phyloP scores from a whole-genome alignment of 2,113 vertebrate species.

The Clarias macrocephalus region DNA sequence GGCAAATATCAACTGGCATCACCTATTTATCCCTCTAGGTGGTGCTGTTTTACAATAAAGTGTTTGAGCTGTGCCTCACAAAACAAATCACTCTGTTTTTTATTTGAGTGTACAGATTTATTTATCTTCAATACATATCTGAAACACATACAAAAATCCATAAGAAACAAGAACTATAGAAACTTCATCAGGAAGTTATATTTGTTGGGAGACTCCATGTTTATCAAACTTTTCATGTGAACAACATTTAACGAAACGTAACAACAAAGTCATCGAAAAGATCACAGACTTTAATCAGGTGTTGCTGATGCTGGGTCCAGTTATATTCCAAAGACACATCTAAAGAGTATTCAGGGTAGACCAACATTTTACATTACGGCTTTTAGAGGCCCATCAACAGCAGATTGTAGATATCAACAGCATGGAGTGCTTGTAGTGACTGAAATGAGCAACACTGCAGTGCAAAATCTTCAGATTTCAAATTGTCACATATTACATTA shows the following conservation, averaged over 20 bases:
- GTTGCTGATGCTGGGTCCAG: constrained; percentile 14
- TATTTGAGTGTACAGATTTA: constrained; percentile 43
- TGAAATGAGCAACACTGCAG: neutral
- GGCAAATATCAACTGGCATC: neutral
- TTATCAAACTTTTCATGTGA: neutral
- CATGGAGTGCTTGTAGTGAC: neutral
- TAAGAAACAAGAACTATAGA: constrained; percentile 34
- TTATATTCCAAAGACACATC: constrained; percentile 23
- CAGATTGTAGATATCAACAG: neutral
- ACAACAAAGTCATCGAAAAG: constrained; percentile 21
- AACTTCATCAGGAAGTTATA: neutral
- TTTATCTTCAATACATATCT: constrained; percentile 29
- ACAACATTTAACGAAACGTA: neutral
- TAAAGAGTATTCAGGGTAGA: neutral
- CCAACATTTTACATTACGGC: neutral
- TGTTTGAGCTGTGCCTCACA: too few relatives aligned
- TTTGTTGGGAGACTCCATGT: neutral
- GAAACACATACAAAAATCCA: constrained; percentile 54
- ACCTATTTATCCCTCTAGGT: neutral
- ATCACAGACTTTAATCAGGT: constrained; percentile 27
- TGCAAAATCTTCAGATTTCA: neutral
- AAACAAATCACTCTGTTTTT: neutral
- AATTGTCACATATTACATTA: neutral
- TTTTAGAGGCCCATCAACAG: neutral
- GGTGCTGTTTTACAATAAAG: neutral